Percentiles rank a stretch among this genome's conserved stretches.
Conservation (phyloP, 2,797 vertebrate species). For the Poeciliopsis gracilis region DNA sequence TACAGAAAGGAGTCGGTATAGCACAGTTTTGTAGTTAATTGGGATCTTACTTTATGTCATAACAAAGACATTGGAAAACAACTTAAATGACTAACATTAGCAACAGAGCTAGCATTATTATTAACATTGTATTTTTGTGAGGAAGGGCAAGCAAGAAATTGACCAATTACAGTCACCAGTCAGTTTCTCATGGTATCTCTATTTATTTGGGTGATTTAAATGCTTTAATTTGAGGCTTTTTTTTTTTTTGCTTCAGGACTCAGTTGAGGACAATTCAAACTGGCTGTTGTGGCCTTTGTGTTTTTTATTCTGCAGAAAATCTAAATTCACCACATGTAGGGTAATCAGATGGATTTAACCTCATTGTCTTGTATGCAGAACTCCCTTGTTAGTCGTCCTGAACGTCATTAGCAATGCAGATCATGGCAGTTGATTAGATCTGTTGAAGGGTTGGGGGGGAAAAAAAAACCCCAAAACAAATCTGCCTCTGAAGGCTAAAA, state of each 20-base stretch:
- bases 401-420: constrained; percentile 71
- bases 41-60: not conserved
- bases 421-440: constrained; percentile 46
- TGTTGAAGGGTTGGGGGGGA: constrained; percentile 9
- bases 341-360: constrained; percentile 26
- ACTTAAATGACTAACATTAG: not conserved
- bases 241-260: not conserved
- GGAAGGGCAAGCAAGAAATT: not conserved
- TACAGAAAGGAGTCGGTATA: not conserved
- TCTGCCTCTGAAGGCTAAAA: constrained; percentile 57
- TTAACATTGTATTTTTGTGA: not conserved
- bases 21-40: not conserved
- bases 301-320: not conserved
- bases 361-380: constrained; percentile 40
- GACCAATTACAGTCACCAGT: not conserved
- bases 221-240: not conserved
- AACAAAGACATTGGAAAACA: not conserved
- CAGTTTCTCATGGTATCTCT: not conserved
- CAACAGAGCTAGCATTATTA: not conserved
- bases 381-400: constrained; percentile 6
- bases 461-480: not conserved
- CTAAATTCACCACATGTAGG: not conserved
- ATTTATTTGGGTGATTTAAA: not conserved
- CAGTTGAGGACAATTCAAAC: constrained; percentile 2
- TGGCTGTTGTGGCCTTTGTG: constrained; percentile 8